Conservation (phyloP, 2,797 vertebrate species). For the Girardinus metallicus region DNA sequence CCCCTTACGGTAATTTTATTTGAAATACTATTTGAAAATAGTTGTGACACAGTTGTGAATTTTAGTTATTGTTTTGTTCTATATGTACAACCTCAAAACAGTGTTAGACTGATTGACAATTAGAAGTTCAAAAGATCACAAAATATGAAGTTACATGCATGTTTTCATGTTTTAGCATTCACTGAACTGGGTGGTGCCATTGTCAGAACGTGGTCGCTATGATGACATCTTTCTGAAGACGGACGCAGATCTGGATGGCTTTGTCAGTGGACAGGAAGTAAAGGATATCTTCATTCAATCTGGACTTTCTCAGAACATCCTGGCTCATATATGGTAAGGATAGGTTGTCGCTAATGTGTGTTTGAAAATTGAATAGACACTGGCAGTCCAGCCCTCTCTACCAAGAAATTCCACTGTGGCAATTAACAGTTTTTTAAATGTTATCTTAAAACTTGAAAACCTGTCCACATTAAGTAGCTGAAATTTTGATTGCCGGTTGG, state of each 20-base stretch:
- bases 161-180: conserved; percentile 78
- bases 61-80: too few species aligned
- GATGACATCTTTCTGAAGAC: conserved; percentile 98
- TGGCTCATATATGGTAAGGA: conserved; percentile 96
- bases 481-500: background rate
- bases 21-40: too few species aligned
- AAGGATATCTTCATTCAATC: conserved; percentile 99
- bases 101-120: background rate
- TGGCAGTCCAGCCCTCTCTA: background rate
- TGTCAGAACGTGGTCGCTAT: conserved; percentile 88
- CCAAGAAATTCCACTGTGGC: background rate
- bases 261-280: conserved; percentile 94
- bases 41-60: too few species aligned
- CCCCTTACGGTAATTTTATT: too few species aligned
- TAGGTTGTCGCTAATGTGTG: background rate
- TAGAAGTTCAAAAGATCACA: background rate
- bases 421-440: background rate
- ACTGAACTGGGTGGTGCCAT: conserved; percentile 90
- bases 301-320: conserved; percentile 90
- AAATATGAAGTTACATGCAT: background rate
- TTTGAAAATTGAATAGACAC: background rate
- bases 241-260: conserved; percentile 93
- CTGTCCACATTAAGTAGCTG: background rate
- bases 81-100: background rate
- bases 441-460: background rate